Evolutionary conservation across 2,113 vertebrate genomes (phyloP).

Genomic region (Vanacampus margaritifer): DNA sequence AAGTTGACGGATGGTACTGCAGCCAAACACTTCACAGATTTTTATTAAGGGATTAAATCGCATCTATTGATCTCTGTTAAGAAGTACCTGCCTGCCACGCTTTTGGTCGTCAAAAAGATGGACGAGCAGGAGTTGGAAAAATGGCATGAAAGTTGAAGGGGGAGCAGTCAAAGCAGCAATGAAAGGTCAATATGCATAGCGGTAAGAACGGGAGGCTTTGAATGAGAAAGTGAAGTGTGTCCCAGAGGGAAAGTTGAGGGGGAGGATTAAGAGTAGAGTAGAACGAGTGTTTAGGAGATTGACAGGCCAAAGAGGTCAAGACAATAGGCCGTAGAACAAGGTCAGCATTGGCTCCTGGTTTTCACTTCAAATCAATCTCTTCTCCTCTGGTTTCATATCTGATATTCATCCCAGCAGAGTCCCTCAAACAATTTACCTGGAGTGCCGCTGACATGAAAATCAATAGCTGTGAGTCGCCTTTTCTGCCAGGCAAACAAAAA

Average conservation of each 20-base stretch:
- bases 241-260: constrained; percentile 29
- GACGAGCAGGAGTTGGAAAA: constrained; percentile 22
- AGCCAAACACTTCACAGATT: constrained; percentile 57
- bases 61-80: constrained; percentile 75
- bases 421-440: constrained; percentile 86
- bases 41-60: constrained; percentile 70
- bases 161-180: constrained; percentile 16
- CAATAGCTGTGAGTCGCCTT: constrained; percentile 79
- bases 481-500: constrained; percentile 86
- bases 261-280: constrained; percentile 31
- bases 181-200: constrained; percentile 40
- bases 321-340: constrained; percentile 48
- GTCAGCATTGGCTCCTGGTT: constrained; percentile 78
- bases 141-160: constrained; percentile 15
- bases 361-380: constrained; percentile 54
- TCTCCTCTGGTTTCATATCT: constrained; percentile 72
- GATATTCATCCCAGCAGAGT: constrained; percentile 83
- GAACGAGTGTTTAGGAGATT: constrained; percentile 14
- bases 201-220: constrained; percentile 15
- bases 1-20: constrained; percentile 42
- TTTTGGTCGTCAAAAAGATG: constrained; percentile 33
- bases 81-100: constrained; percentile 60
- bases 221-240: constrained; percentile 14
- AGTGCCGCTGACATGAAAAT: constrained; percentile 80
- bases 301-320: constrained; percentile 37